Evolutionary conservation across 2,113 vertebrate genomes (phyloP).

Genomic region (Acrocephalus arundinaceus): DNA sequence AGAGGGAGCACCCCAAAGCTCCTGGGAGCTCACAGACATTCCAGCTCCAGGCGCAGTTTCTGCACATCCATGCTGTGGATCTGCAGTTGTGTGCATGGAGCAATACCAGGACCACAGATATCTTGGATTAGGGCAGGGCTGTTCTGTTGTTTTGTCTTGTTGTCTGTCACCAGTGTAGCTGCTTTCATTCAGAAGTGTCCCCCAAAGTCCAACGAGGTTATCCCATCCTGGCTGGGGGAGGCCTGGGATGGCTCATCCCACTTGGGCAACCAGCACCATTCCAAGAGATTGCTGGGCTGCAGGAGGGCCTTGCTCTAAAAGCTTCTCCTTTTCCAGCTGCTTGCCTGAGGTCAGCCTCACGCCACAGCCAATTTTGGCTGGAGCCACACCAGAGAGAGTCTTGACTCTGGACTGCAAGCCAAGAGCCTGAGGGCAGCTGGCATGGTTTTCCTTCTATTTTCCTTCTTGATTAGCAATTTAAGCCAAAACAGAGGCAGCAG

Average conservation of each 20-base stretch:
- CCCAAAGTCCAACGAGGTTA: not conserved
- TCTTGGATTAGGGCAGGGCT: not conserved
- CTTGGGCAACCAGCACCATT: not conserved
- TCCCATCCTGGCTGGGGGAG: not conserved
- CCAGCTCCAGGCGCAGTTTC: not conserved
- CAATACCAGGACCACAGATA: not conserved
- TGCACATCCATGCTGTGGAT: not conserved
- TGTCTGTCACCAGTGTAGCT: not conserved
- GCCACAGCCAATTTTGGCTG: not conserved
- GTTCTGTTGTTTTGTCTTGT: not conserved
- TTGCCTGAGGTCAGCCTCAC: not conserved
- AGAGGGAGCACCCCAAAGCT: not conserved
- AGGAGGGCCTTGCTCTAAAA: not conserved
- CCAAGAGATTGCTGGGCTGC: not conserved
- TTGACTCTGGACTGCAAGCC: constrained; percentile 1
- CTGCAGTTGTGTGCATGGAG: not conserved
- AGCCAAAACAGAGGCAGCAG: constrained; percentile 23
- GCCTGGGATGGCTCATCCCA: not conserved
- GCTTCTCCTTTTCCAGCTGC: not conserved
- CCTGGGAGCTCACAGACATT: not conserved
- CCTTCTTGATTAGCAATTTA: not conserved
- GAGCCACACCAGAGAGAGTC: not conserved
- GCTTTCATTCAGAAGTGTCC: not conserved
- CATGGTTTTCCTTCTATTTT: not conserved
- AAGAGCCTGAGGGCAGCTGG: constrained; percentile 16